phyloP scores from a whole-genome alignment of 2,888 invertebrate species.

The Andrena flavipes region DNA sequence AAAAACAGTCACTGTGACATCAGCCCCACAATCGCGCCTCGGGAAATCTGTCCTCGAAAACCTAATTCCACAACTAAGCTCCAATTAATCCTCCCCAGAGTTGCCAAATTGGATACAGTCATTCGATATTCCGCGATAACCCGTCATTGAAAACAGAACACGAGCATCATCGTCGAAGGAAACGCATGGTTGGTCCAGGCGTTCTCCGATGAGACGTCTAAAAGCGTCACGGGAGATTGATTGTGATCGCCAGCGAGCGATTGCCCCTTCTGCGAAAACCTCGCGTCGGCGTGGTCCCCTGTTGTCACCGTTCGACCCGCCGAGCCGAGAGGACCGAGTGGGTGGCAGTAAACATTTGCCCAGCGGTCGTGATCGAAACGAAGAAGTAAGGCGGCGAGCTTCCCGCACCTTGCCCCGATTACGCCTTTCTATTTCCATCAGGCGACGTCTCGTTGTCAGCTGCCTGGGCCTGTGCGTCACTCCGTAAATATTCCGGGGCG shows the following conservation, averaged over 20 bases:
- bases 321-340: background rate
- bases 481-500: constrained; percentile 55
- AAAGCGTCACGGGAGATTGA: background rate
- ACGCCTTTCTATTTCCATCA: constrained; percentile 66
- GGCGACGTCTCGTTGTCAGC: constrained; percentile 36
- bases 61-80: no score
- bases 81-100: no score
- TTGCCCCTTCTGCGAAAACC: background rate
- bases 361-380: constrained; percentile 10
- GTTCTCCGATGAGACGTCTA: background rate
- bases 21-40: no score
- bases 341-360: constrained; percentile 31
- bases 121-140: no score
- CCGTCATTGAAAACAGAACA: background rate
- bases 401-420: constrained; percentile 65
- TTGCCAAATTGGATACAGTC: no score
- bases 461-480: constrained; percentile 39
- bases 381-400: constrained; percentile 22
- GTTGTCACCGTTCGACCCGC: background rate
- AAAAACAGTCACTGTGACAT: no score
- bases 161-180: constrained; percentile 1
- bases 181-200: background rate
- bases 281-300: background rate
- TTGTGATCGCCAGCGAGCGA: no score
- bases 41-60: no score